Conservation (phyloP, 2,113 vertebrate species). For the Psilopsiagon aymara region DNA sequence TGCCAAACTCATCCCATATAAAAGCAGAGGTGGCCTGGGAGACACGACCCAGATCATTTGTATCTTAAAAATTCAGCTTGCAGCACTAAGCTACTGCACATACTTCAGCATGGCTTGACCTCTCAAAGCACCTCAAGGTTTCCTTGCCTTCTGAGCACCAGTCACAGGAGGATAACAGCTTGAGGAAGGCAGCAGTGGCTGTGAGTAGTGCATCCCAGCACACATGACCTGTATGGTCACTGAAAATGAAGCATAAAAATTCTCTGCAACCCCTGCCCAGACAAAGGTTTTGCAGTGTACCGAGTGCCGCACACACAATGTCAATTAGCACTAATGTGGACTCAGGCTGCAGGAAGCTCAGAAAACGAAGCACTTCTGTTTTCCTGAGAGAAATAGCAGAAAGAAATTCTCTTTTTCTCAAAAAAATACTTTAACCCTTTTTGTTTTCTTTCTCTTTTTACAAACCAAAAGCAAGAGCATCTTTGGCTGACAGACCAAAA, state of each 20-base stretch:
- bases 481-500: neutral
- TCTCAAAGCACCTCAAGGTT: neutral
- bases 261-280: neutral
- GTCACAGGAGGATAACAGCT: neutral
- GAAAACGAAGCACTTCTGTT: neutral
- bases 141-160: neutral
- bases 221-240: neutral
- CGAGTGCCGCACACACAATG: accelerated
- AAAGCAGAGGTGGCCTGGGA: neutral
- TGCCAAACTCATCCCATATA: neutral
- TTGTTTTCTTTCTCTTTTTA: neutral
- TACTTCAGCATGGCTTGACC: neutral
- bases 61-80: neutral
- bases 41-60: neutral
- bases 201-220: neutral
- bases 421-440: neutral
- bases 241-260: neutral
- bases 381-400: neutral
- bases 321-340: too few relatives aligned
- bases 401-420: neutral
- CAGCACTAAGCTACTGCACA: accelerated
- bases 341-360: neutral
- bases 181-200: neutral
- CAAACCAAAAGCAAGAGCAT: neutral
- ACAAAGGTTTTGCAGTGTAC: neutral